Percentiles rank a stretch among this genome's conserved stretches.
Conservation (phyloP, 2,113 vertebrate genomes). For the Apodemus sylvaticus region DNA sequence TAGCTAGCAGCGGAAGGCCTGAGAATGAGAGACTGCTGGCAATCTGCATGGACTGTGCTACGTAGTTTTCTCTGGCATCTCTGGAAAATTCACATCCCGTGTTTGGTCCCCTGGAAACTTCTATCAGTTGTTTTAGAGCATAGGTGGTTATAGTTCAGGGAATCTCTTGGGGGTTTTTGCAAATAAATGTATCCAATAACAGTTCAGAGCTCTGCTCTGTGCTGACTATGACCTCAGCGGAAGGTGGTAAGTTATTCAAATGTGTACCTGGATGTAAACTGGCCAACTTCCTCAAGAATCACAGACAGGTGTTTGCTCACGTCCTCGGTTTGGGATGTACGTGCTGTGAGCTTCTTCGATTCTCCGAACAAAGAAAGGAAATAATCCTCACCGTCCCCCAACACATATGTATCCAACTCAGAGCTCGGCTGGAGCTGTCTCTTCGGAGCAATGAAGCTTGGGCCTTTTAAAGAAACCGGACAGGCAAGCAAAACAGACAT, state of each 20-base stretch:
- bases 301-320: slow-evolving; percentile 24
- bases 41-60: neutral
- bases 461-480: slow-evolving; percentile 25
- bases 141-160: neutral
- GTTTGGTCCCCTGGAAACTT: neutral
- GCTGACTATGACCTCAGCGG: neutral
- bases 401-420: neutral
- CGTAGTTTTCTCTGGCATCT: neutral
- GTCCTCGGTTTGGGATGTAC: neutral
- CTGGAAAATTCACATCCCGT: neutral
- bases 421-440: neutral
- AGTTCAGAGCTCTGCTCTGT: neutral
- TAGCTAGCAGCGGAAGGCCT: neutral
- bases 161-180: slow-evolving; percentile 13
- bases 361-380: slow-evolving; percentile 72
- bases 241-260: neutral
- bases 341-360: neutral
- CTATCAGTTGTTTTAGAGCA: neutral
- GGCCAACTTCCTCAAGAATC: slow-evolving; percentile 47
- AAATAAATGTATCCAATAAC: neutral
- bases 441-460: neutral
- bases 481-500: neutral
- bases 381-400: slow-evolving; percentile 61
- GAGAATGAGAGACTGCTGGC: neutral
- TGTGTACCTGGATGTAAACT: slow-evolving; percentile 75